These are phyloP conservation scores for Melinaea marsaeus DNA, from an alignment of 2,888 invertebrate species.

Conservation along the genomic window DNA sequence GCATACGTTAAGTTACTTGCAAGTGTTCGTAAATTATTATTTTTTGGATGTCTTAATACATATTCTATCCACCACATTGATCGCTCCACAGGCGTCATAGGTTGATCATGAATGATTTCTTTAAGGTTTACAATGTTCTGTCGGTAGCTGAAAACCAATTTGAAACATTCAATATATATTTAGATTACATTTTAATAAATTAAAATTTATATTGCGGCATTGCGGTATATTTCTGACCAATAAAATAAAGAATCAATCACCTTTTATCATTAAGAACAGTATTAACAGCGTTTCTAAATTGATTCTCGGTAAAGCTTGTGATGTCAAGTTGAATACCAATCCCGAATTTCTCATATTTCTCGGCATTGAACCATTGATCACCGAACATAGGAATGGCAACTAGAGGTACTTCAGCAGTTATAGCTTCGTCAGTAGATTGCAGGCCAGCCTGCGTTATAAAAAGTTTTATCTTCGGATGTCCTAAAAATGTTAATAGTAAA, in stretches of 20 bases:
- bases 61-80: slow-evolving; percentile 67
- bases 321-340: slow-evolving; percentile 47
- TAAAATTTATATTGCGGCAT: no score
- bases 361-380: slow-evolving; percentile 57
- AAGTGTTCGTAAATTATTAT: slow-evolving; percentile 55
- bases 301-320: slow-evolving; percentile 38
- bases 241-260: slow-evolving; percentile 35
- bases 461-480: slow-evolving; percentile 59
- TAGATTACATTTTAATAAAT: no score
- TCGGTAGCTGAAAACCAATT: slow-evolving; percentile 21
- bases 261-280: slow-evolving; percentile 37
- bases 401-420: slow-evolving; percentile 53
- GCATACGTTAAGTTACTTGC: slow-evolving; percentile 42
- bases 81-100: slow-evolving; percentile 50
- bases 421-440: slow-evolving; percentile 61
- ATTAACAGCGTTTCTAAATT: slow-evolving; percentile 37
- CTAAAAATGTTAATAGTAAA: slow-evolving; percentile 33
- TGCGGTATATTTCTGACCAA: no score
- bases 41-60: slow-evolving; percentile 56
- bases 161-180: no score
- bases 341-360: slow-evolving; percentile 40
- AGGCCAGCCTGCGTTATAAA: slow-evolving; percentile 62
- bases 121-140: slow-evolving; percentile 39
- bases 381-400: slow-evolving; percentile 55
- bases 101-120: slow-evolving; percentile 49